Evolutionary conservation across 2,113 vertebrate species (phyloP).

Genomic region (Brienomyrus brachyistius): DNA sequence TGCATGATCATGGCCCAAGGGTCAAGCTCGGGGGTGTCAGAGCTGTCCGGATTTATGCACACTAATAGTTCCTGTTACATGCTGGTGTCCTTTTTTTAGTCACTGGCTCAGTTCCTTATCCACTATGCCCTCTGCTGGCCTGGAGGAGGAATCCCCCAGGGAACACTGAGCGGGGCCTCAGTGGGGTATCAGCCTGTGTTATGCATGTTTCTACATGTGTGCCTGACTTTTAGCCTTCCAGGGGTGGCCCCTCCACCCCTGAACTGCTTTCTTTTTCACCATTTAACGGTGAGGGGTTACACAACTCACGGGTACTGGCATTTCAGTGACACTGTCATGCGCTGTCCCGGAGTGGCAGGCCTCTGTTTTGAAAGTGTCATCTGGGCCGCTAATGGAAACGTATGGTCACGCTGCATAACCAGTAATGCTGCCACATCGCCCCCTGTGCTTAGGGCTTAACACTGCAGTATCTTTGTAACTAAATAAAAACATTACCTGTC

Average conservation of each 20-base stretch:
- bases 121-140: background rate
- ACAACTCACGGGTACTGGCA: slow-evolving; percentile 19
- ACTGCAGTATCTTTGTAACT: background rate
- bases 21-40: background rate
- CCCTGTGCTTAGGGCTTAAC: background rate
- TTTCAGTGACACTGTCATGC: slow-evolving; percentile 41
- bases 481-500: background rate
- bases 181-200: background rate
- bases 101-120: background rate
- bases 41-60: background rate
- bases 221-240: background rate
- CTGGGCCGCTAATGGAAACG: slow-evolving; percentile 37
- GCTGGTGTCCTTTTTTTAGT: background rate
- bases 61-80: background rate
- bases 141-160: background rate
- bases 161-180: background rate
- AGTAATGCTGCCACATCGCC: background rate
- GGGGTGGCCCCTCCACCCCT: background rate
- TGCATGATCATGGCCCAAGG: too few relatives aligned
- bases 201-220: background rate
- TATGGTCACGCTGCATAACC: background rate
- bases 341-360: slow-evolving; percentile 10
- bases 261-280: background rate
- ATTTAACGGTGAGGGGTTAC: background rate
- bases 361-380: slow-evolving; percentile 29